Base-by-base conservation (phyloP, 2,113 vertebrate species). In the Pteruthius melanotis region DNA sequence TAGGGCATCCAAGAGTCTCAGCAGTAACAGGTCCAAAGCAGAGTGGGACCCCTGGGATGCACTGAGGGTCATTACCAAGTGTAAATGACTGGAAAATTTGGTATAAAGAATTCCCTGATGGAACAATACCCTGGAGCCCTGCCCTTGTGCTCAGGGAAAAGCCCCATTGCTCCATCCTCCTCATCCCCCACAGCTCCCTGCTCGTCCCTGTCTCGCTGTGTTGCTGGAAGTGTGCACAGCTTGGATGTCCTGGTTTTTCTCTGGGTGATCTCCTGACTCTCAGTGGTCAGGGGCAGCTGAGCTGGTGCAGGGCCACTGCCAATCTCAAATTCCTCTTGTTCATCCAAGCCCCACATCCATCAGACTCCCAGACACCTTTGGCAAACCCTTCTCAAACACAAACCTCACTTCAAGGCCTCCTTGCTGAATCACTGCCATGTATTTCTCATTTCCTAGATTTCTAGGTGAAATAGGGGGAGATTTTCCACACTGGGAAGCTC, bases 181-280 rank as follows among this genome's bases (percentile, higher is more conserved):
- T 57, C 63, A 20, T 54, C 39, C 10, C 68, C 35, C 6, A 0
- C 53, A n/a, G 59, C 33, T 81, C 31, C 66, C 56, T 42, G n/a
- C 28, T 21, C 7, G 0, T 22, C n/a, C 56, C 70, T 21, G 22
- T n/a, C 69, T 56, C 0, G 0, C 57, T 63, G 47, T 50, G 13
- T 57, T 4, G 1, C 27, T 15, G 40, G 72, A 31, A 59, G 0
- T 1, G 0, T 8, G 16, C 2, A 0, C 7, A 35, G 26, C 13
- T 66, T 10, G 5, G 28, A 6, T 7, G 4, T 11, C 35, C 13
- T 2, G 10, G 21, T 59, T n/a, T 44, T 40, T 22, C 45, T 65
- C 50, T 31, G 72, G 50, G 17, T 3, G 1, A 27, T 23, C 35
- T 66, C 50, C 45, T 77, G 49, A 4, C 27, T 44, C 8, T 8